phyloP scores from a whole-genome alignment of 2,888 invertebrate genomes.

The Drosophila percnosoma region DNA sequence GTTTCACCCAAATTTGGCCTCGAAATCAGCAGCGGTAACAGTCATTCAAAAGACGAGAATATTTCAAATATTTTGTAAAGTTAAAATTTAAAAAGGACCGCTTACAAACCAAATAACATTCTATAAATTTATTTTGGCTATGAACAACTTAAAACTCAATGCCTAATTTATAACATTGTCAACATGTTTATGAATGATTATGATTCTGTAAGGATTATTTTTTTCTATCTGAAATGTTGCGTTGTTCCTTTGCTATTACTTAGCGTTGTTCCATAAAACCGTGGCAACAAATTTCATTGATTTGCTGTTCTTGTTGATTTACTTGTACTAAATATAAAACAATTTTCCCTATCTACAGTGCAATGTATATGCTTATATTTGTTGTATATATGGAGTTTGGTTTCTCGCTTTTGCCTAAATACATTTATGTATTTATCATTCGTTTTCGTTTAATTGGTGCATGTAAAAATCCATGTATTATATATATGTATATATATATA shows the following conservation, averaged over 20 bases:
- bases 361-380: slow-evolving; percentile 47
- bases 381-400: slow-evolving; percentile 48
- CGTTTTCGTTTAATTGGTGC: slow-evolving; percentile 68
- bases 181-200: slow-evolving; percentile 7
- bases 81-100: neutral
- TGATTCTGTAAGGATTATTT: slow-evolving; percentile 1
- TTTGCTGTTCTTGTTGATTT: slow-evolving; percentile 39
- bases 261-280: slow-evolving; percentile 69
- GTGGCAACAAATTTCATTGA: slow-evolving; percentile 53
- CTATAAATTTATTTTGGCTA: slow-evolving; percentile 7
- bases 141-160: slow-evolving; percentile 31
- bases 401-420: slow-evolving; percentile 29
- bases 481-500: slow-evolving; percentile 46
- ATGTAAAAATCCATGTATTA: slow-evolving; percentile 82
- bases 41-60: slow-evolving; percentile 1
- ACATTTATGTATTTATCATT: slow-evolving; percentile 36
- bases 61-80: neutral
- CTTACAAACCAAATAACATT: slow-evolving; percentile 60
- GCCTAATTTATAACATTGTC: slow-evolving; percentile 22
- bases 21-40: neutral
- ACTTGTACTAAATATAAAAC: slow-evolving; percentile 61
- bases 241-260: slow-evolving; percentile 58
- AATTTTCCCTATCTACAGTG: slow-evolving; percentile 78
- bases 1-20: neutral
- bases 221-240: slow-evolving; percentile 38